Conservation (phyloP, 1,140 invertebrate genomes). For the Drosophila lini region DNA sequence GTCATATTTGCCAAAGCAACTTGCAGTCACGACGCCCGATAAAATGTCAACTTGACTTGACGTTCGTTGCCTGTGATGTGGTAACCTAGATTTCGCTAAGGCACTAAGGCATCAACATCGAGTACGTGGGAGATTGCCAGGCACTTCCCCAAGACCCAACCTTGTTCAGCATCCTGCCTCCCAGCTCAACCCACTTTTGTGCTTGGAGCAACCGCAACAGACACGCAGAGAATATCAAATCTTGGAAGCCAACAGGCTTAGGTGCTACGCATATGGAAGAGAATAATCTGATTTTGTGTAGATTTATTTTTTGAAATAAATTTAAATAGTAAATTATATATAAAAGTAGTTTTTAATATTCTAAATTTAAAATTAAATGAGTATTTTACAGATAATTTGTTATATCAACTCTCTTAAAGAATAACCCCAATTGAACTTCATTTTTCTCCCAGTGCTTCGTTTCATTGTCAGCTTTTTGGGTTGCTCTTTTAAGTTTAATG, state of each 20-base stretch:
- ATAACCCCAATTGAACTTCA: no score
- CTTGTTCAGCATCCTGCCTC: neutral
- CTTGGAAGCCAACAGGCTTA: neutral
- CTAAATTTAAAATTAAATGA: neutral
- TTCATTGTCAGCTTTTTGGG: slow-evolving; percentile 36
- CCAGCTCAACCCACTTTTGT: slow-evolving; percentile 4
- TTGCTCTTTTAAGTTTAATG: slow-evolving; percentile 53
- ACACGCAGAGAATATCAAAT: slow-evolving; percentile 11
- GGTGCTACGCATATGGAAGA: neutral
- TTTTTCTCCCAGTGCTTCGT: slow-evolving; percentile 17
- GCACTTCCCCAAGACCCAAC: neutral
- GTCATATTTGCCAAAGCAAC: slow-evolving; percentile 65
- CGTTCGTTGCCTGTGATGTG: slow-evolving; percentile 62
- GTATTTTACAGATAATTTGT: neutral
- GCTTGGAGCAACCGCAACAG: slow-evolving; percentile 18
- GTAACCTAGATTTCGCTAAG: slow-evolving; percentile 53
- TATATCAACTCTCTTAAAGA: rapidly evolving
- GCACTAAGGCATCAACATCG: slow-evolving; percentile 21
- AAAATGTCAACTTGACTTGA: slow-evolving; percentile 73
- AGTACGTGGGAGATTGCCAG: slow-evolving; percentile 32
- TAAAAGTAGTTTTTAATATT: neutral
- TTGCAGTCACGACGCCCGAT: slow-evolving; percentile 53
- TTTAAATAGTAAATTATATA: neutral
- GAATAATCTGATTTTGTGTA: neutral
- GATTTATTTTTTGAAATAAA: no score